Conservation (phyloP, 2,113 vertebrate genomes). For the Syngnathus scovelli region DNA sequence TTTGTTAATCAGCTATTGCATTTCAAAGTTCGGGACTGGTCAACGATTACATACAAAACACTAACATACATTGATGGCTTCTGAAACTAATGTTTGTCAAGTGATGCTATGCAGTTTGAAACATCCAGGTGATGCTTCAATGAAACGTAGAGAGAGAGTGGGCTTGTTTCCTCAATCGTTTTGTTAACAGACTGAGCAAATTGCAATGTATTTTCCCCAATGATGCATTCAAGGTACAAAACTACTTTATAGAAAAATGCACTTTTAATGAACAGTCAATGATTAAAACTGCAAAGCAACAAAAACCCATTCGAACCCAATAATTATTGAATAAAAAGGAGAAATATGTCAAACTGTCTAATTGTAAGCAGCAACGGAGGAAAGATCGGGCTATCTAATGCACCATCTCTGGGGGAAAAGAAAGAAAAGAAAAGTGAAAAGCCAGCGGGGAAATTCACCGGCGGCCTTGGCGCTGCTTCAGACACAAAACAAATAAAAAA, state of each 20-base stretch:
- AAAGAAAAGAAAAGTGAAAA: constrained; percentile 68
- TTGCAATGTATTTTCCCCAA: neutral
- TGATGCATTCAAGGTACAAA: neutral
- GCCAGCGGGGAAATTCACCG: constrained; percentile 49
- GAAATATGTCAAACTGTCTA: constrained; percentile 62
- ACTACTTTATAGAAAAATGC: neutral
- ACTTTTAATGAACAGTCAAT: neutral
- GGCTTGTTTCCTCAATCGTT: neutral
- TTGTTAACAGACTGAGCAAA: neutral
- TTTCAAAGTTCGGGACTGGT: neutral
- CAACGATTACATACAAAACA: neutral
- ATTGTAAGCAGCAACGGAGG: constrained; percentile 67
- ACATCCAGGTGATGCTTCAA: neutral
- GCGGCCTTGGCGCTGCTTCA: constrained; percentile 61
- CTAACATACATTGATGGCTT: neutral
- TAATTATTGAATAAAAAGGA: constrained; percentile 66
- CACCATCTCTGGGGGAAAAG: constrained; percentile 64
- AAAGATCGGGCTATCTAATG: constrained; percentile 71
- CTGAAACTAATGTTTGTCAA: neutral
- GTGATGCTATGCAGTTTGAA: neutral
- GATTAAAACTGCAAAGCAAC: constrained; percentile 28
- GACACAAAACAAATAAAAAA: constrained; percentile 74
- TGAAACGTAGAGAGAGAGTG: neutral
- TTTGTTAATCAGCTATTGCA: neutral
- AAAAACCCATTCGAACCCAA: constrained; percentile 38